These are phyloP conservation scores for Lymantria dispar DNA, from an alignment of 2,888 invertebrate species.

Conservation along the genomic window DNA sequence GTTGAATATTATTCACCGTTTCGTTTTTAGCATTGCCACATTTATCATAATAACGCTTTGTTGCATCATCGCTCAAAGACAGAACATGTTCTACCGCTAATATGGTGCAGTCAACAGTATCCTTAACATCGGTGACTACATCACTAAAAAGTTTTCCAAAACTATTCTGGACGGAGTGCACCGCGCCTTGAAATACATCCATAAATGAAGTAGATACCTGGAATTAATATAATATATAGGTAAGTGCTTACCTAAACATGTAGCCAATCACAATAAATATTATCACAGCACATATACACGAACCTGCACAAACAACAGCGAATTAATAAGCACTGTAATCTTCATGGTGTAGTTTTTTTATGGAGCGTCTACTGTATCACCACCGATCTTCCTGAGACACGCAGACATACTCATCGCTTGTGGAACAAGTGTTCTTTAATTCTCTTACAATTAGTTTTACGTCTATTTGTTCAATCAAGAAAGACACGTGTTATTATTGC, in stretches of 20 bases:
- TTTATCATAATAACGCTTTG: slow-evolving; percentile 30
- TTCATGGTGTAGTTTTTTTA: slow-evolving; percentile 37
- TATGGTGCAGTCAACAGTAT: slow-evolving; percentile 63
- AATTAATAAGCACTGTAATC: slow-evolving; percentile 33
- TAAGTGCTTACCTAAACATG: slow-evolving; percentile 17
- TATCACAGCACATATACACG: slow-evolving; percentile 17
- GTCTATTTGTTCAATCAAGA: slow-evolving; percentile 40
- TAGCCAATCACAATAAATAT: neutral
- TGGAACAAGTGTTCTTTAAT: slow-evolving; percentile 15
- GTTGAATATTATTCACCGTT: slow-evolving; percentile 3
- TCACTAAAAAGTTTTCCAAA: slow-evolving; percentile 60
- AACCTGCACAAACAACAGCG: slow-evolving; percentile 43
- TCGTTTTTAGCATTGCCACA: slow-evolving; percentile 21
- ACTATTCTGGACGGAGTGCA: slow-evolving; percentile 51
- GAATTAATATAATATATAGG: slow-evolving; percentile 32
- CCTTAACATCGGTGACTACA: slow-evolving; percentile 60
- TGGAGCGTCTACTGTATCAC: slow-evolving; percentile 22
- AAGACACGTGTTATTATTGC: slow-evolving; percentile 39
- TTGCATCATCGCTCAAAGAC: slow-evolving; percentile 24
- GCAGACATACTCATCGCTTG: slow-evolving; percentile 23
- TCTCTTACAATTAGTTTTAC: slow-evolving; percentile 31
- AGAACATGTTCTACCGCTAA: slow-evolving; percentile 60
- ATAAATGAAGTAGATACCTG: slow-evolving; percentile 58
- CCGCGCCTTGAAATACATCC: slow-evolving; percentile 49
- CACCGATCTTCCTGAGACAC: slow-evolving; percentile 20